Evolutionary conservation across 2,888 invertebrate species (phyloP).

Genomic region (Chirona hameri): DNA sequence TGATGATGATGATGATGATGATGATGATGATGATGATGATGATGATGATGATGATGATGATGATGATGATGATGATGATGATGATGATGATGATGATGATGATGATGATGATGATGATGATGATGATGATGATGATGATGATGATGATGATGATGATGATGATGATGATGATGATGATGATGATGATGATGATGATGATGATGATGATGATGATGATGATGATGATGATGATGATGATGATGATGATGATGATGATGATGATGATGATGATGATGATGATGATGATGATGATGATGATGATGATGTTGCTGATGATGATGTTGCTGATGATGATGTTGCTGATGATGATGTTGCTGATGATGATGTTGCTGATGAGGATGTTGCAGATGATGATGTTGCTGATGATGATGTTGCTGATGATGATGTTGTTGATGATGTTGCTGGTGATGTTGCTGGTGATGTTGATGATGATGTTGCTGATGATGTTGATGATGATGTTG

Average conservation of each 20-base stretch:
- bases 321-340: too few species aligned
- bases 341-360: too few species aligned
- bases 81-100: conserved; percentile 22
- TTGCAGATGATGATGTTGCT: too few species aligned
- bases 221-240: conserved; percentile 22
- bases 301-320: too few species aligned
- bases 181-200: conserved; percentile 22
- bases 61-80: conserved; percentile 22
- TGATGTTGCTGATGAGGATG: too few species aligned
- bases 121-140: conserved; percentile 22
- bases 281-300: conserved; percentile 22
- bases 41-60: conserved; percentile 22
- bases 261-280: conserved; percentile 22
- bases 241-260: conserved; percentile 22
- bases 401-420: too few species aligned
- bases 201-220: conserved; percentile 22
- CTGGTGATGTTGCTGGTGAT: not conserved
- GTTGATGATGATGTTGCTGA: too few species aligned
- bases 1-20: conserved; percentile 22
- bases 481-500: too few species aligned
- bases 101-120: conserved; percentile 22
- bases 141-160: conserved; percentile 22
- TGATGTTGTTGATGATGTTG: not conserved
- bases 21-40: conserved; percentile 22
- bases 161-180: conserved; percentile 22